A percentile compares a stretch with the other conserved stretches of the same genome.
Conservation (phyloP, 2,888 invertebrate species). For the Apotomis betuletana region DNA sequence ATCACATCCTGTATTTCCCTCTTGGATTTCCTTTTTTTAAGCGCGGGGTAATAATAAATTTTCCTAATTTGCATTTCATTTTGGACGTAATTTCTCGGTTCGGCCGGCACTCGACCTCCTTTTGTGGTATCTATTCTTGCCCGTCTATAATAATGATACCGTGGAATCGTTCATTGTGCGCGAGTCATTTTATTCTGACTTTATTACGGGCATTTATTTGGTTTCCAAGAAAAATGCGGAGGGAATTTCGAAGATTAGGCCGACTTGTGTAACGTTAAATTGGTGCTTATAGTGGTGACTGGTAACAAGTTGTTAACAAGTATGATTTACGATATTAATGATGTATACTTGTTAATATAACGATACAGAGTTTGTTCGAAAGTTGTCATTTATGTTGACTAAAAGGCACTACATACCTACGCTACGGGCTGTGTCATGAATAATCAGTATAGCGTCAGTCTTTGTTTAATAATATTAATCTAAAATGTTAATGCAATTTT, state of each 20-base stretch:
- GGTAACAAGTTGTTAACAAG: background rate
- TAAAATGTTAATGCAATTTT: too few relatives aligned
- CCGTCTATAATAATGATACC: slow-evolving; percentile 39
- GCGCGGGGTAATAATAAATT: slow-evolving; percentile 77
- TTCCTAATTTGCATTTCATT: slow-evolving; percentile 78
- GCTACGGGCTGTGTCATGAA: too few relatives aligned
- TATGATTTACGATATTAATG: background rate
- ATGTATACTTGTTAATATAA: background rate
- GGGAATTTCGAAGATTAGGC: slow-evolving; percentile 13
- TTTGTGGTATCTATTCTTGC: slow-evolving; percentile 42
- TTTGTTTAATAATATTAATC: too few relatives aligned
- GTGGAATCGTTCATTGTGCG: slow-evolving; percentile 39
- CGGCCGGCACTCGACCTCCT: slow-evolving; percentile 46
- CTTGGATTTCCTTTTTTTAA: slow-evolving; percentile 62
- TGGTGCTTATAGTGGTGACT: background rate
- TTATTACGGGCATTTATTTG: slow-evolving; percentile 39
- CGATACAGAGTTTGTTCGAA: too few relatives aligned
- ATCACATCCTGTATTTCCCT: slow-evolving; percentile 66
- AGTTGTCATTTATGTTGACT: background rate
- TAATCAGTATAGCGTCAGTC: background rate
- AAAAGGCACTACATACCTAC: too few relatives aligned
- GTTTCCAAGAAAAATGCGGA: slow-evolving; percentile 18
- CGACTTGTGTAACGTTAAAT: background rate
- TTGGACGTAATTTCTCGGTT: slow-evolving; percentile 66
- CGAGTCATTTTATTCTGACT: slow-evolving; percentile 34